These are phyloP conservation scores for Ophion ellenae DNA, from an alignment of 2,888 invertebrate species.

Conservation along the genomic window DNA sequence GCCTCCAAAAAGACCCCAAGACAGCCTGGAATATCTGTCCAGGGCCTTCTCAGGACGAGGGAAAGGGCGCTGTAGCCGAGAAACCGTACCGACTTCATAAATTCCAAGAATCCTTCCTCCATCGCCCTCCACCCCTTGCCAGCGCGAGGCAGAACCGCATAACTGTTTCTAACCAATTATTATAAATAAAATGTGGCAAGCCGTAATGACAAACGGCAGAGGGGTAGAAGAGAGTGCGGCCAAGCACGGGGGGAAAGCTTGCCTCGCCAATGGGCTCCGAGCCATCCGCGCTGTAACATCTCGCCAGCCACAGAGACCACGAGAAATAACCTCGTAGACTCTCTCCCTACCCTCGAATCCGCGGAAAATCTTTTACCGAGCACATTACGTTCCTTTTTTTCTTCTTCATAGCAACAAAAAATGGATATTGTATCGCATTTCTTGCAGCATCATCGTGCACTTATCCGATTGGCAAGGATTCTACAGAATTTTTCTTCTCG, in stretches of 20 bases:
- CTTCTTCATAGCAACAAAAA: conserved; percentile 23
- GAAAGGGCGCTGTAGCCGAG: conserved; percentile 14
- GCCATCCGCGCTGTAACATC: conserved; percentile 71
- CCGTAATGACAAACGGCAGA: conserved; percentile 80
- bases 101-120: conserved; percentile 73
- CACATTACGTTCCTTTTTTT: conserved; percentile 37
- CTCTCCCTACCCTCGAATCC: conserved; percentile 62
- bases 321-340: conserved; percentile 71
- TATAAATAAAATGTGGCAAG: conserved; percentile 82
- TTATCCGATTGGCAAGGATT: conserved; percentile 64
- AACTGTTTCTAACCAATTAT: conserved; percentile 82
- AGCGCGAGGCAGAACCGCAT: conserved; percentile 76
- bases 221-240: conserved; percentile 65
- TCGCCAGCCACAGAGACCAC: conserved; percentile 67
- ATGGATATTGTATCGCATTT: conserved; percentile 58
- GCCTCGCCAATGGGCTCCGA: conserved; percentile 76
- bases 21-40: conserved; percentile 76
- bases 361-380: conserved; percentile 57
- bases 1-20: conserved; percentile 79
- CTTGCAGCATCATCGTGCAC: conserved; percentile 53
- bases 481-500: conserved; percentile 46
- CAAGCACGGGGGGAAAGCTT: conserved; percentile 56
- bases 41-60: conserved; percentile 37
- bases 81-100: conserved; percentile 78
- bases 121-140: conserved; percentile 21